Percentiles rank a stretch among this genome's conserved stretches.
These are phyloP conservation scores for Dromococcyx pavoninus DNA, from an alignment of 2,797 vertebrate genomes.

Conservation along the genomic window DNA sequence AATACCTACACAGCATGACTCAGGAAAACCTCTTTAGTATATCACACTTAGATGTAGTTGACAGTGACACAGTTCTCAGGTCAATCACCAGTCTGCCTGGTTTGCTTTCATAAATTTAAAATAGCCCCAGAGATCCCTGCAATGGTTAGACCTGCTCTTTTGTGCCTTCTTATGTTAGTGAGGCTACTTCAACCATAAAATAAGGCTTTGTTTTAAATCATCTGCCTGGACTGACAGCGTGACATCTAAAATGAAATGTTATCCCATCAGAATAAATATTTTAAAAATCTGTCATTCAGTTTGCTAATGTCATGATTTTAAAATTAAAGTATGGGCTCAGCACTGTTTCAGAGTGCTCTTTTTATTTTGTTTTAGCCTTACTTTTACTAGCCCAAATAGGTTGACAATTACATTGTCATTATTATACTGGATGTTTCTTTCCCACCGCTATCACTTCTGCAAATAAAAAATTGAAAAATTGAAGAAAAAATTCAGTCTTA, in stretches of 20 bases:
- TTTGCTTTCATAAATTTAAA: neutral
- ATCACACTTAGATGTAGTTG: neutral
- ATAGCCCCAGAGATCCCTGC: neutral
- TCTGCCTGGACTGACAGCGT: constrained; percentile 26
- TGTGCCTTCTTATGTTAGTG: neutral
- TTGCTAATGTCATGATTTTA: constrained; percentile 34
- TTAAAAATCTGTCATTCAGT: neutral
- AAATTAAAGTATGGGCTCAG: neutral
- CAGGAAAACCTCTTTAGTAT: neutral
- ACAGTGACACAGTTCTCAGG: neutral
- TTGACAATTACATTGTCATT: constrained; percentile 1
- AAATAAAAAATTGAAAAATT: neutral
- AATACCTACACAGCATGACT: neutral
- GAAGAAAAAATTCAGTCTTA: neutral
- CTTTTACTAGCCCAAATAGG: neutral
- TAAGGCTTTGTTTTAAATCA: neutral
- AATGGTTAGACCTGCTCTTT: neutral
- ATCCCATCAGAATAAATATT: constrained; percentile 43
- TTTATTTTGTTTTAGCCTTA: neutral
- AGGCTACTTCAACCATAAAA: neutral
- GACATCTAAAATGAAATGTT: constrained; percentile 21
- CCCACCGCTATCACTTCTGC: neutral
- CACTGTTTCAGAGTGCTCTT: constrained; percentile 2
- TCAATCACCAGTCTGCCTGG: neutral
- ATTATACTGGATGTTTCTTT: neutral